Percentiles rank a stretch among this genome's conserved stretches.
phyloP scores from a whole-genome alignment of 2,888 invertebrate genomes.

The Nemurella pictetii region DNA sequence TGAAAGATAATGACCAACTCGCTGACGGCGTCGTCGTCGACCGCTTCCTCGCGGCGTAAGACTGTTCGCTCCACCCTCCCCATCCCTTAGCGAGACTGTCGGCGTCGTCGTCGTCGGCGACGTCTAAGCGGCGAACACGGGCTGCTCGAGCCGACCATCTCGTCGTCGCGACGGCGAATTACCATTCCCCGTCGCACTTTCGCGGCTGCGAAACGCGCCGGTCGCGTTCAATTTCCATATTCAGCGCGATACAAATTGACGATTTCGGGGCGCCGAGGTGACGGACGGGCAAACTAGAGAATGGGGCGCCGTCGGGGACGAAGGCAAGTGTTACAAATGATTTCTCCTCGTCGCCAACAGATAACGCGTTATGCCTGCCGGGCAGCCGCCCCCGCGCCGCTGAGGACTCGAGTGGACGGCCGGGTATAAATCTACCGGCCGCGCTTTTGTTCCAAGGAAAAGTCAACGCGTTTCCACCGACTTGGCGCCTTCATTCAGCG shows the following conservation, averaged over 20 bases:
- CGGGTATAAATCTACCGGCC: background rate
- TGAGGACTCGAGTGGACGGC: background rate
- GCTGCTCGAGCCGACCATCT: background rate
- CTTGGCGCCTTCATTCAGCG: background rate
- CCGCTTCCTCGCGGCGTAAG: background rate
- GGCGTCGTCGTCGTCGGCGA: background rate
- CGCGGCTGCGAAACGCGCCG: background rate
- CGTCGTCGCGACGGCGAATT: background rate
- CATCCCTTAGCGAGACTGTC: background rate
- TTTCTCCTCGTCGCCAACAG: background rate
- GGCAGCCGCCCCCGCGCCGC: background rate
- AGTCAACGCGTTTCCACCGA: background rate
- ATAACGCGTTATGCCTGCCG: background rate
- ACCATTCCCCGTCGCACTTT: background rate
- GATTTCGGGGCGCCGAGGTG: background rate
- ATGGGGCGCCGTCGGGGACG: background rate
- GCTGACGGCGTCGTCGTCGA: background rate
- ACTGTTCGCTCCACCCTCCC: background rate
- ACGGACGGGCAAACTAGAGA: background rate
- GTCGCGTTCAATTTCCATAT: constrained; percentile 21
- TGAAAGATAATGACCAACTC: constrained; percentile 3
- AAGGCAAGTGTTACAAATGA: background rate
- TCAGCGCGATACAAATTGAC: background rate
- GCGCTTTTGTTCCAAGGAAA: background rate
- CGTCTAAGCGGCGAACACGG: background rate